Evolutionary conservation across 2,797 vertebrate genomes (phyloP), one percentile per base, ranked within the genome.

Genomic region (Sibirionetta formosa): DNA sequence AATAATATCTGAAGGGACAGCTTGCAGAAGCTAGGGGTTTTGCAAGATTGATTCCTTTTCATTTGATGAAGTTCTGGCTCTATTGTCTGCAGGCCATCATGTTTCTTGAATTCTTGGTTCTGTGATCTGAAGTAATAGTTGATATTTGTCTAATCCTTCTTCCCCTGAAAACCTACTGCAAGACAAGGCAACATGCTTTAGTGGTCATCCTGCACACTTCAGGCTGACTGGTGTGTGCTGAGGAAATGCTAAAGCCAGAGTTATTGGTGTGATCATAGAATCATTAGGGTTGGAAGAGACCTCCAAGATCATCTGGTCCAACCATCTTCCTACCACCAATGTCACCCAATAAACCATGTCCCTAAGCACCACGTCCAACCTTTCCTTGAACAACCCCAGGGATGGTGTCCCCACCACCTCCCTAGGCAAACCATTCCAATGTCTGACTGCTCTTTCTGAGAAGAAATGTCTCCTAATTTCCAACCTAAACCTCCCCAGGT

Each of bases 31-130:
- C 11, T 29, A 14, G 7, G 38, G 22, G 17, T 14, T 81, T 69
- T 84, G 66, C 73, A 78, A 53, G 88, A 78, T 36, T 35, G 24
- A 17, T 40, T 75, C 40, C 16, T 77, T 76, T 38, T 76, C 69
- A 51, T 84, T 70, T 19, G 36, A 12, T 66, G 46, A 53, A 18
- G 29, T 63, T 16, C 64, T 35, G 53, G 17, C 53, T 60, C n/a
- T 0, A 0, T 6, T 80, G 77, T 57, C 38, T 48, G 1, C 7
- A 58, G 72, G 38, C n/a, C 18, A 51, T 35, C 18, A 20, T 81
- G 61, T 38, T 86, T 60, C 83, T 61, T 64, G 50, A 24, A 29
- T 64, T 71, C 40, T 35, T 86, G 35, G 23, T 86, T 93, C 73
- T 88, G 48, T 40, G 72, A 64, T 69, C 68, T 83, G 79, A 82